Conservation (phyloP, 2,888 invertebrate species). For the Caenorhabditis drosophilae region DNA sequence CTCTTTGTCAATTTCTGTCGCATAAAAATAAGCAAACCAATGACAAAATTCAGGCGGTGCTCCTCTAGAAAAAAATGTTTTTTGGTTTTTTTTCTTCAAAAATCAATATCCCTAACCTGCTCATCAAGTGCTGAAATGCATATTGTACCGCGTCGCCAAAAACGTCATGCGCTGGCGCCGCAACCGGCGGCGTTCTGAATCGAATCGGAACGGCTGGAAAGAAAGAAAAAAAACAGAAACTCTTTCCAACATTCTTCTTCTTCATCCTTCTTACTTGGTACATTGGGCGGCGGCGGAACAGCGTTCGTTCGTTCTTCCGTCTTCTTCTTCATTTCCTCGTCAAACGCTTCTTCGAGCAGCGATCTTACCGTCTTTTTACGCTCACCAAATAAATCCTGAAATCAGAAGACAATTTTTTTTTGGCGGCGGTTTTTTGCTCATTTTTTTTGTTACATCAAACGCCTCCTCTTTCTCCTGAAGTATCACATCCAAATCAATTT, state of each 20-base stretch:
- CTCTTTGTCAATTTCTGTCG: slow-evolving; percentile 3
- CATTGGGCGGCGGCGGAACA: not conserved
- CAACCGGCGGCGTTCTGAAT: slow-evolving; percentile 6
- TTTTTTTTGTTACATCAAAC: too few relatives aligned
- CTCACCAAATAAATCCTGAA: slow-evolving; percentile 16
- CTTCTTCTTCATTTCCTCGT: slow-evolving; percentile 10
- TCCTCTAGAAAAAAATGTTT: slow-evolving; percentile 7
- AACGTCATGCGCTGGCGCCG: slow-evolving; percentile 19
- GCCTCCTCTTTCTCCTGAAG: too few relatives aligned
- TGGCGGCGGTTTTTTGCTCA: too few relatives aligned
- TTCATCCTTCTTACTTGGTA: too few relatives aligned
- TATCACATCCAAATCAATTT: too few relatives aligned
- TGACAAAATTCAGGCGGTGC: slow-evolving; percentile 11
- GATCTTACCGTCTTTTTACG: slow-evolving; percentile 12
- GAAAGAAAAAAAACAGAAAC: too few relatives aligned
- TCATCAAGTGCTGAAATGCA: slow-evolving; percentile 22
- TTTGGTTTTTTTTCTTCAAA: not conserved
- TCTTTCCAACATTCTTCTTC: too few relatives aligned
- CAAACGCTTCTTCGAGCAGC: slow-evolving; percentile 19
- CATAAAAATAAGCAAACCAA: slow-evolving; percentile 19
- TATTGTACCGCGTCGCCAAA: slow-evolving; percentile 19
- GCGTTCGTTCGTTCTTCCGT: too few relatives aligned
- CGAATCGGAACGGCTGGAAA: slow-evolving; percentile 9
- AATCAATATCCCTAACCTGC: slow-evolving; percentile 2
- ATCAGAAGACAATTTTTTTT: too few relatives aligned